Conservation (phyloP, 2,113 vertebrate species). For the Leuciscus idus region DNA sequence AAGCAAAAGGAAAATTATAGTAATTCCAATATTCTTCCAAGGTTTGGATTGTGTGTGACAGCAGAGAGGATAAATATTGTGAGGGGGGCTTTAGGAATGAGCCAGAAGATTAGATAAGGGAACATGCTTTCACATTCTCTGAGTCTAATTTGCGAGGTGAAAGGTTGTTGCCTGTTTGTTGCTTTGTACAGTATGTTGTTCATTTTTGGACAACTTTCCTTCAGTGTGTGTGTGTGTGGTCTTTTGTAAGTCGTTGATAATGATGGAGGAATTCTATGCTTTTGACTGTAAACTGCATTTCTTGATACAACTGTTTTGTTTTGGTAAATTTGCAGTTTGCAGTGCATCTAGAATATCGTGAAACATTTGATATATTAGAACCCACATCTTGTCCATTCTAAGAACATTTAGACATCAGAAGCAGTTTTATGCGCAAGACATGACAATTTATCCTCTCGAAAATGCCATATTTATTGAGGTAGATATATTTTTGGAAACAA, state of each 20-base stretch:
- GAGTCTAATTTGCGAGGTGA: neutral
- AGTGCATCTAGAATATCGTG: neutral
- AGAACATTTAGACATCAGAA: constrained; percentile 2
- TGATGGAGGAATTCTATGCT: neutral
- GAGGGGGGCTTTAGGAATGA: constrained; percentile 61
- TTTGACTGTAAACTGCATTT: neutral
- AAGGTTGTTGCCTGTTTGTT: neutral
- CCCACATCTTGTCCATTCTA: neutral
- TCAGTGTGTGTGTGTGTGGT: neutral
- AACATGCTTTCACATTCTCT: constrained; percentile 38
- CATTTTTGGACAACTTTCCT: neutral
- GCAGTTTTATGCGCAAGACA: neutral
- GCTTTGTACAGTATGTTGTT: neutral
- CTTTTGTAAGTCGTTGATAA: neutral
- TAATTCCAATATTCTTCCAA: constrained; percentile 68
- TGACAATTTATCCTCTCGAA: neutral
- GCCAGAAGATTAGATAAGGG: constrained; percentile 49
- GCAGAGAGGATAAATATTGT: constrained; percentile 60
- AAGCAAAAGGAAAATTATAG: constrained; percentile 69
- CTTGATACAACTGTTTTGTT: neutral
- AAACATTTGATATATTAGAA: neutral
- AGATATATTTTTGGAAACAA: neutral
- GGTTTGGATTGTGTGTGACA: constrained; percentile 62
- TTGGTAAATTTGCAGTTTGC: neutral
- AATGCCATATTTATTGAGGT: neutral